Evolutionary conservation across 35 echinoderm and acorn worm genomes (phyloP), one percentile per base, ranked within the genome.

Genomic region (Chiridota heheva): DNA sequence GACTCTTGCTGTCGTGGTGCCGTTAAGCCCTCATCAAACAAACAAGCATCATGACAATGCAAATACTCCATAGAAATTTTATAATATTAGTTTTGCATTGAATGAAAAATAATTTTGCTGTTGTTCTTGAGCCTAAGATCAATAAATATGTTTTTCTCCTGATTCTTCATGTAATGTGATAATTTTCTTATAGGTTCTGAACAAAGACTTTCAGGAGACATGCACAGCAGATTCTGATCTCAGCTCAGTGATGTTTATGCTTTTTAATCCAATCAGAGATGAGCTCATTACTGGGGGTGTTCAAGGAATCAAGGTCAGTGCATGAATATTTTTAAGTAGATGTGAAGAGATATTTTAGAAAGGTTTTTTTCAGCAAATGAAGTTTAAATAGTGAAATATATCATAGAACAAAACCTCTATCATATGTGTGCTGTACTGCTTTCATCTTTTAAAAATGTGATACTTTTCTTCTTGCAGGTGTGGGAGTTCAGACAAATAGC

Each of bases 201-300:
- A 96, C 79, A 96, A 87, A 36, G 76, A 96, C 45, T 96, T 96
- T 84, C 83, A 96, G 17, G 93, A 96, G 47, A 96, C 93, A 12
- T 96, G 93, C 48, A 82, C 85, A 26, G 88, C 89, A 35, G 84
- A 83, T 59, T 96, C 88, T 24, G 93, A 91, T 45, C 80, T 96
- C 1, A 96, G 93, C 37, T 96, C 93, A 15, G 93, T 96, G 5
- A 96, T 96, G 93, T 96, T 96, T 56, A 78, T 96, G 36, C 40
- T 96, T 10, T 96, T 96, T 67, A 96, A 96, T 41, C 93, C 93
- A 41, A 79, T 87, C 40, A 82, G 80, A 48, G 93, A 96, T 88
- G 93, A 96, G 66, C 80, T 96, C 13, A 96, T 96, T 32, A 96
- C 93, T 6, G 93, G 93, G 38, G 93, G 93, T 0, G 93, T 96